Conservation (phyloP, 2,888 invertebrate genomes). For the Mesorhabditis belari region DNA sequence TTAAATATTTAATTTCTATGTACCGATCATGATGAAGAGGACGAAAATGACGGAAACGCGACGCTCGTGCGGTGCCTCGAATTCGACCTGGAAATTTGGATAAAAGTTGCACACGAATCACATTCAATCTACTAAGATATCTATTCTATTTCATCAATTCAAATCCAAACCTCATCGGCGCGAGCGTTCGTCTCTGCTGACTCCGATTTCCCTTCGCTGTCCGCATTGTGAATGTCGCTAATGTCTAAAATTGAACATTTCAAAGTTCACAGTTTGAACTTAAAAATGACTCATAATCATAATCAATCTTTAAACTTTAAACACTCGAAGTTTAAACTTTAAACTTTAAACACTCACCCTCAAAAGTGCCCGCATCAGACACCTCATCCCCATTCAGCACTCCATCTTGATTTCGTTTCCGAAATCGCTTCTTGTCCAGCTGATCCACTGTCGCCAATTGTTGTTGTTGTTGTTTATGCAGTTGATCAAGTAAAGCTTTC, state of each 20-base stretch:
- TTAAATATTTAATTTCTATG: background rate
- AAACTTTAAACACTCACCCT: constrained; percentile 32
- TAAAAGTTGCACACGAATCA: too few relatives aligned
- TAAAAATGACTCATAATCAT: background rate
- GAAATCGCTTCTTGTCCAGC: background rate
- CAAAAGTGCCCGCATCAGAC: constrained; percentile 50
- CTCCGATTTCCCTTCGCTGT: constrained; percentile 27
- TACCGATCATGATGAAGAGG: constrained; percentile 52
- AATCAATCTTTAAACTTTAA: constrained; percentile 1
- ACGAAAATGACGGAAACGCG: constrained; percentile 53
- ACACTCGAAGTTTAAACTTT: background rate
- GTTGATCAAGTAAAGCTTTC: background rate
- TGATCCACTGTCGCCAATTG: background rate
- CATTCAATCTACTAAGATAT: constrained; percentile 5
- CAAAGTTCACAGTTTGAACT: background rate
- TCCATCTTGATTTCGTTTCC: background rate
- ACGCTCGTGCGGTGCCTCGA: constrained; percentile 30
- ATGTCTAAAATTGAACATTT: constrained; percentile 35
- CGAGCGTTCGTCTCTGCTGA: constrained; percentile 33
- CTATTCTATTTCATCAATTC: background rate
- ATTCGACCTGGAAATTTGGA: constrained; percentile 9
- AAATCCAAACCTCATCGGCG: constrained; percentile 22
- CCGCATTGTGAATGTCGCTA: constrained; percentile 48
- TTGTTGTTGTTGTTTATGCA: background rate
- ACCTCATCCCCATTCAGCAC: constrained; percentile 26